These are phyloP conservation scores for Micromesistius poutassou DNA, from an alignment of 2,797 vertebrate species.

Conservation along the genomic window DNA sequence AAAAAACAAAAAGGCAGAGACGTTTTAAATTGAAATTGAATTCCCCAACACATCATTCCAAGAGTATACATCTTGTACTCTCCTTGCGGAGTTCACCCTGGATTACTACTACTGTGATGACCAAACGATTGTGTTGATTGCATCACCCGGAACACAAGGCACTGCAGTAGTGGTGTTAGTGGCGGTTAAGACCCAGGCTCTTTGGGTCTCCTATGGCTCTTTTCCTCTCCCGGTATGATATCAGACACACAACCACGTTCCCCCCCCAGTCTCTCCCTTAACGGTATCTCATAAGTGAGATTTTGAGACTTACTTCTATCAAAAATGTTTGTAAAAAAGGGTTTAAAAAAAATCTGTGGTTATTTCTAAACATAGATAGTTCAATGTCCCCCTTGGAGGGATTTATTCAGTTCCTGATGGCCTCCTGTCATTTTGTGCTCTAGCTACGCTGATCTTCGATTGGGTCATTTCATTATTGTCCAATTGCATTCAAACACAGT, in stretches of 20 bases:
- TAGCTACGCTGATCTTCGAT: neutral
- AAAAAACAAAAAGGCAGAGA: constrained; percentile 9
- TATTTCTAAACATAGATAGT: neutral
- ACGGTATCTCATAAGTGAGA: too few species aligned
- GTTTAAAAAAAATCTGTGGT: neutral
- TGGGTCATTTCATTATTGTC: neutral
- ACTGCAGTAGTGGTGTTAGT: neutral
- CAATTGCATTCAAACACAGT: neutral
- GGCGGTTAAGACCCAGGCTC: neutral
- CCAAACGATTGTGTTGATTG: neutral
- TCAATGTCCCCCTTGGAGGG: too few species aligned
- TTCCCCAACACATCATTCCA: neutral
- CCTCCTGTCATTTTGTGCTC: neutral
- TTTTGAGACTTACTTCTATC: neutral
- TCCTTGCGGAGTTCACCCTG: neutral
- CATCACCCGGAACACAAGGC: neutral
- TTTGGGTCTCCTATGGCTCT: neutral
- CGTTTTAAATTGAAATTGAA: neutral
- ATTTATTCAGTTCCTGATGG: neutral
- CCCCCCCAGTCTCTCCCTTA: too few species aligned
- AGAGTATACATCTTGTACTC: neutral
- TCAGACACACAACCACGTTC: too few species aligned
- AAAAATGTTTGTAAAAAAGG: neutral
- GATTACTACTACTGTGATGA: neutral
- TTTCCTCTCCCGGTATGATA: too few species aligned